Evolutionary conservation across 2,888 invertebrate species (phyloP).

Genomic region (Thyatira batis): DNA sequence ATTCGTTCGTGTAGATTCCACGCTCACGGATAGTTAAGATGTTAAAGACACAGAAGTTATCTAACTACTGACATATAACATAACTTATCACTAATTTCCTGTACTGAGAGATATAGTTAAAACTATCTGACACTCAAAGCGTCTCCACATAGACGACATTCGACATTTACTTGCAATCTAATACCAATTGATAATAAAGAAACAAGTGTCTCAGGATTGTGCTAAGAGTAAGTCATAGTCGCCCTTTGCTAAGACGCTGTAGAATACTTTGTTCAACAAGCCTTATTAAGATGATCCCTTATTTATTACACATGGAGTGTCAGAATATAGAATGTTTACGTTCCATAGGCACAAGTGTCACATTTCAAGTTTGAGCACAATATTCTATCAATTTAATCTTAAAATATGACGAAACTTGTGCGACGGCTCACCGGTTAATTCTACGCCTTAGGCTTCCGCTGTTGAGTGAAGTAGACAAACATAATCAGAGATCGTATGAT

Average conservation of each 20-base stretch:
- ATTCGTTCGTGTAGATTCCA: constrained; percentile 24
- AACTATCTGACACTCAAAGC: constrained; percentile 54
- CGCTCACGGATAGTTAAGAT: constrained; percentile 22
- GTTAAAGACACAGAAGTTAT: constrained; percentile 59
- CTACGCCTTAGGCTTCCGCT: constrained; percentile 58
- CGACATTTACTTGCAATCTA: neutral
- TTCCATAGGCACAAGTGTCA: constrained; percentile 48
- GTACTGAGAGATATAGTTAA: constrained; percentile 80
- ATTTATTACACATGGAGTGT: constrained; percentile 31
- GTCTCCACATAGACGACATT: constrained; percentile 2
- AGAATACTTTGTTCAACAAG: neutral
- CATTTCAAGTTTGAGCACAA: constrained; percentile 48
- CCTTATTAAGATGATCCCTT: constrained; percentile 27
- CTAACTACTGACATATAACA: constrained; percentile 72
- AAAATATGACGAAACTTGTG: constrained; percentile 55
- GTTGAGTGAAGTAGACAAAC: constrained; percentile 21
- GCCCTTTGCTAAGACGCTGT: neutral
- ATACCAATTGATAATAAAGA: neutral
- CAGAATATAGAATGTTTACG: constrained; percentile 40
- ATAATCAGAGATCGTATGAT: constrained; percentile 37
- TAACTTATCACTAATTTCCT: constrained; percentile 77
- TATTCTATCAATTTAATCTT: constrained; percentile 29
- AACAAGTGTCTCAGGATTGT: neutral
- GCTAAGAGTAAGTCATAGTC: neutral
- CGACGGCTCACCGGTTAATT: constrained; percentile 32